Conservation (phyloP, 2,797 vertebrate species). For the Serranus cabrilla region DNA sequence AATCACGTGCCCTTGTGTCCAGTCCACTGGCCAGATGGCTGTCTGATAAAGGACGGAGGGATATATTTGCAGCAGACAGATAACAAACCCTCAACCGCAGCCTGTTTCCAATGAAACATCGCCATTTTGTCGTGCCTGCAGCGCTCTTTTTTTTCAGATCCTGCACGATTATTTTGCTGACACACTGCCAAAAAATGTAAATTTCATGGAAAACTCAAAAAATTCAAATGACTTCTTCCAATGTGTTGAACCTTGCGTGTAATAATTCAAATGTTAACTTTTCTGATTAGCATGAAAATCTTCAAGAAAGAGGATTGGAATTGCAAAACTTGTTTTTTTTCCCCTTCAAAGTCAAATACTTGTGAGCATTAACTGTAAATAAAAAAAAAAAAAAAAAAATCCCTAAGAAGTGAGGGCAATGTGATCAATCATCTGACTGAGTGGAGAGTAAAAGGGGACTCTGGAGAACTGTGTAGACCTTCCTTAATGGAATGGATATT, state of each 20-base stretch:
- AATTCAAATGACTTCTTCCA: slow-evolving; percentile 33
- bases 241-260: slow-evolving; percentile 55
- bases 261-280: slow-evolving; percentile 66
- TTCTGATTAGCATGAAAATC: slow-evolving; percentile 72
- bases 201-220: slow-evolving; percentile 18
- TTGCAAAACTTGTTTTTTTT: slow-evolving; percentile 44
- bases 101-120: slow-evolving; percentile 37
- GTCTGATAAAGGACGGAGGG: slow-evolving; percentile 78
- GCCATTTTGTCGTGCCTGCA: neutral
- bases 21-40: slow-evolving; percentile 84
- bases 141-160: slow-evolving; percentile 16
- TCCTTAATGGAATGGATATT: slow-evolving; percentile 79
- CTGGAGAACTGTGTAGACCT: slow-evolving; percentile 64
- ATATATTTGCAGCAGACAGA: slow-evolving; percentile 63
- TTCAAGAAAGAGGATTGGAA: slow-evolving; percentile 66
- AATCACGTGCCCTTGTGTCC: slow-evolving; percentile 76
- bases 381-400: slow-evolving; percentile 26
- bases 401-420: slow-evolving; percentile 58
- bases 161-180: slow-evolving; percentile 4
- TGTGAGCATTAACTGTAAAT: slow-evolving; percentile 67
- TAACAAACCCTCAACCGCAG: slow-evolving; percentile 40
- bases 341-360: slow-evolving; percentile 66
- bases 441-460: slow-evolving; percentile 61
- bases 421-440: slow-evolving; percentile 77
- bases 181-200: slow-evolving; percentile 8